These are phyloP conservation scores for Leucosticte australis DNA, from an alignment of 2,113 vertebrate species.

Conservation along the genomic window DNA sequence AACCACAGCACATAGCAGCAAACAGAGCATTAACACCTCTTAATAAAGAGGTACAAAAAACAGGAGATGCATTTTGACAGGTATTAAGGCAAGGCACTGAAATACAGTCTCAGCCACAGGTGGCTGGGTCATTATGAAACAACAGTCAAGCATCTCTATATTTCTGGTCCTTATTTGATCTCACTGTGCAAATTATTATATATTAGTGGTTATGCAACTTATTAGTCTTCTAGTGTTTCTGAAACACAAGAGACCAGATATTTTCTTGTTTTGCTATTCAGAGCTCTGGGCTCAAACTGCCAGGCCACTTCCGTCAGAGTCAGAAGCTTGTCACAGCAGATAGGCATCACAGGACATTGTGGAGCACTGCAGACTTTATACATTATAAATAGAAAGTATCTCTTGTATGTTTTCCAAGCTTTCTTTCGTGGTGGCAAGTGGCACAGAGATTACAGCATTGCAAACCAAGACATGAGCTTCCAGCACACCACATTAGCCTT, in stretches of 20 bases:
- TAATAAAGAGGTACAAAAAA: neutral
- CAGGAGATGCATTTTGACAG: neutral
- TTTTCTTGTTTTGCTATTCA: slow-evolving; percentile 16
- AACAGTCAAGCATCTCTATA: neutral
- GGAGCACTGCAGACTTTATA: neutral
- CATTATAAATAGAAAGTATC: neutral
- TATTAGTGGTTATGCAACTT: neutral
- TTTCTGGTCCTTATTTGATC: neutral
- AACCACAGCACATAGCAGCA: neutral
- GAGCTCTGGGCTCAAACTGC: neutral
- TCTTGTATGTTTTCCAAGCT: neutral
- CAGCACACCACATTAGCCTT: neutral
- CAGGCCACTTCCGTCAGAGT: neutral
- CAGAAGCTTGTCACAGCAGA: neutral
- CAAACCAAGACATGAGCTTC: neutral
- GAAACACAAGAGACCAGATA: slow-evolving; percentile 19
- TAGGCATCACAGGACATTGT: fast-evolving
- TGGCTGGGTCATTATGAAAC: neutral
- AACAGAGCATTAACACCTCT: neutral
- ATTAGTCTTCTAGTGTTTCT: neutral
- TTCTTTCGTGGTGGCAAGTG: neutral
- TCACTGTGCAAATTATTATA: neutral
- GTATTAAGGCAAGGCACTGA: neutral
- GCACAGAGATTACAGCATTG: neutral
- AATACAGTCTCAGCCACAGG: neutral